Evolutionary conservation across 2,797 vertebrate species (phyloP).

Genomic region (Enteromius treurensis): DNA sequence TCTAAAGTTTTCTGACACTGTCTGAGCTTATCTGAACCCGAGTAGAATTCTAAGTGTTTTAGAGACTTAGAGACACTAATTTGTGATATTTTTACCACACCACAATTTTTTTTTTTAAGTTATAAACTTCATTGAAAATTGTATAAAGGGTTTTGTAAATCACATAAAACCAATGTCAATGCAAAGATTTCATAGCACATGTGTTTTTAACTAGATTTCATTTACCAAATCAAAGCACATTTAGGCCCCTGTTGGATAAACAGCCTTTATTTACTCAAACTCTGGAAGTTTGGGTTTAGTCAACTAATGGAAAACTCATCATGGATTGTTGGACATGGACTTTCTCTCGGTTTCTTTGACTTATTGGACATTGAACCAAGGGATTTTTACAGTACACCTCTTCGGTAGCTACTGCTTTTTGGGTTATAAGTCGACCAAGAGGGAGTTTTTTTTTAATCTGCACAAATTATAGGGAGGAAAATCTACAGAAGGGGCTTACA

Average conservation of each 20-base stretch:
- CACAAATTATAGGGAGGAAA: background rate
- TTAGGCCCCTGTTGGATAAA: constrained; percentile 11
- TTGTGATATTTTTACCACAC: background rate
- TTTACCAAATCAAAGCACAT: constrained; percentile 6
- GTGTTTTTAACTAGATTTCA: background rate
- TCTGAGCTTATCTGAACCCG: constrained; percentile 26
- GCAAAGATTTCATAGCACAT: background rate
- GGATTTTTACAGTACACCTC: constrained; percentile 17
- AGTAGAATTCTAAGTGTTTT: background rate
- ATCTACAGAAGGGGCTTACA: background rate
- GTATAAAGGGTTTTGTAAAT: background rate
- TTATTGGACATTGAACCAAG: background rate
- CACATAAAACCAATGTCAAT: background rate
- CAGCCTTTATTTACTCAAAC: background rate
- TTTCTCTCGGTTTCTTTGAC: background rate
- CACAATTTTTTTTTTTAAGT: background rate
- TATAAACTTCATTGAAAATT: background rate
- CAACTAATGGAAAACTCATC: constrained; percentile 9
- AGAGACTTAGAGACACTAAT: background rate
- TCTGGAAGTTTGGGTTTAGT: constrained; percentile 8
- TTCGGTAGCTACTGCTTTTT: background rate
- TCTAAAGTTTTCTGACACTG: constrained; percentile 32
- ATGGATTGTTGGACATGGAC: constrained; percentile 18
- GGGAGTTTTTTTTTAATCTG: background rate
- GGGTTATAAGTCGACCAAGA: background rate